phyloP scores from a whole-genome alignment of 2,113 vertebrate genomes.

The Clupea harengus region DNA sequence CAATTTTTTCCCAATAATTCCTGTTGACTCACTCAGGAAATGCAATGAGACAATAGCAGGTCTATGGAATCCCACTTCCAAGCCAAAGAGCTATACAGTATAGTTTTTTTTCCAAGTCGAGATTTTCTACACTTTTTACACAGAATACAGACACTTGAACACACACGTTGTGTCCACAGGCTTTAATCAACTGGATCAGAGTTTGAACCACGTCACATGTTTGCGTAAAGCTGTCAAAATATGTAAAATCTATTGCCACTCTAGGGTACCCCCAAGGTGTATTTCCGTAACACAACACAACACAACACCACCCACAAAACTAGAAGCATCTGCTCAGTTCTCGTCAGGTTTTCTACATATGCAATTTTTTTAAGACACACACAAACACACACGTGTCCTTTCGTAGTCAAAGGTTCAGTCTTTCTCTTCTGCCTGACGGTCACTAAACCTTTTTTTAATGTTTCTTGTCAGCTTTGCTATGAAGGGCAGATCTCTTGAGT shows the following conservation, averaged over 20 bases:
- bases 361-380: background rate
- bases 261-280: background rate
- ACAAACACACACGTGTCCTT: background rate
- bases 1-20: background rate
- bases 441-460: background rate
- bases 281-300: background rate
- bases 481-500: background rate
- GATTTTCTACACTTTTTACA: conserved; percentile 15
- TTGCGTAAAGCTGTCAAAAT: background rate
- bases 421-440: background rate
- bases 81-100: conserved; percentile 9
- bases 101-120: background rate
- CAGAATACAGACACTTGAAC: background rate
- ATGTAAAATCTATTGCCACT: background rate
- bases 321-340: background rate
- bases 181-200: background rate
- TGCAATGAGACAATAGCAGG: background rate
- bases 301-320: background rate
- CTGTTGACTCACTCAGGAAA: background rate
- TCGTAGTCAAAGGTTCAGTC: background rate
- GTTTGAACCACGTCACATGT: background rate
- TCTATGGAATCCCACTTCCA: background rate
- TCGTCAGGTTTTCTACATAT: background rate
- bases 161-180: background rate
- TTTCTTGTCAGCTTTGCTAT: background rate